A percentile compares a stretch with the other conserved stretches of the same genome.
Conservation (phyloP, 2,113 vertebrate species). For the Urocynchramus pylzowi region DNA sequence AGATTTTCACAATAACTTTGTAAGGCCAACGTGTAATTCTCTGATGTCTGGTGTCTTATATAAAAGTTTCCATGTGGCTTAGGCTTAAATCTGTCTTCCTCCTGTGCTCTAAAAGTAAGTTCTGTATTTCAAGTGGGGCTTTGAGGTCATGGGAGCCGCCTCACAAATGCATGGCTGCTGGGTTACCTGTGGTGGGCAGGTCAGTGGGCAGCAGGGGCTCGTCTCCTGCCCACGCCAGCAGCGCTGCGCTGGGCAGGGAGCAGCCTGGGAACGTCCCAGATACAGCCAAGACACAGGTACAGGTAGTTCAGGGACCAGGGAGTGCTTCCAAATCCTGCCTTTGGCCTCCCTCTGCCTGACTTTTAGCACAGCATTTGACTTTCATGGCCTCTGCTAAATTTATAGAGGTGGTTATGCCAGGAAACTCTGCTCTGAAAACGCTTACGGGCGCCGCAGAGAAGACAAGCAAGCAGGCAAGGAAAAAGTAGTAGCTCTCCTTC, state of each 20-base stretch:
- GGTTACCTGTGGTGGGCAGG: not conserved
- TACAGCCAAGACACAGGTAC: not conserved
- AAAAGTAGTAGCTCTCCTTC: conserved; percentile 29
- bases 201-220: not conserved
- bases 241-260: rapidly evolving
- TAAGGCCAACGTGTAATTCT: not conserved
- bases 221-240: rapidly evolving
- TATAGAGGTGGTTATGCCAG: not conserved
- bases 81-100: not conserved
- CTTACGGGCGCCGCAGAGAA: not conserved
- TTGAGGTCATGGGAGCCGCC: not conserved
- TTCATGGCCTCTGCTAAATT: not conserved
- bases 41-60: not conserved
- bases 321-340: not conserved
- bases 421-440: not conserved
- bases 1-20: not conserved
- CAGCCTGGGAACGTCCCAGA: not conserved
- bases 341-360: not conserved
- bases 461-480: not conserved
- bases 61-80: not conserved
- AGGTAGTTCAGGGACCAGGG: not conserved
- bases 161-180: not conserved
- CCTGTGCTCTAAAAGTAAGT: not conserved
- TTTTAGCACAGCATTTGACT: not conserved
- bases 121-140: not conserved